Evolutionary conservation across 2,888 invertebrate species (phyloP), one percentile per base, ranked within the genome.

Genomic region (Chaetoderma sp.): DNA sequence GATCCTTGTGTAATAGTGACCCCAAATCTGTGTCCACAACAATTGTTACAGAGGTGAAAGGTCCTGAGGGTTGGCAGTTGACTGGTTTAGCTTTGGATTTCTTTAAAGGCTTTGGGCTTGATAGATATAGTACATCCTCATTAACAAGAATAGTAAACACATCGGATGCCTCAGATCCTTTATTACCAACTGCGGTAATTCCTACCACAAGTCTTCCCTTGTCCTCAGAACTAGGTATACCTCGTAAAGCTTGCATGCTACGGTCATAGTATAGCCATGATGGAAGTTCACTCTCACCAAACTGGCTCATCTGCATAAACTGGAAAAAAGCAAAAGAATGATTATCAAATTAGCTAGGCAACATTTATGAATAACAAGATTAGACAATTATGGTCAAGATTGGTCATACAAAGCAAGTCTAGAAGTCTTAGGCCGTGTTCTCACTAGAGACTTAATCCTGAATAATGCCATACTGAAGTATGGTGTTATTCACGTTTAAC

Each of bases 161-260:
- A 84, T 93, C 92, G 54, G 90, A 90, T 66, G 90, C 91, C 55
- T 81, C 33, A 30, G 77, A 70, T 6, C 58, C 52, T 45, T 67
- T 68, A 60, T 75, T 67, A n/a, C 65, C 61, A 32, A 81, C 84
- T 28, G 86, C 86, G 45, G 78, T 71, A 23, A 87, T 85, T 65
- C 83, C 80, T 28, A 88, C 74, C 70, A 90, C 90, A 81, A 92
- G 89, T 55, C 90, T 88, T 57, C 93, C 93, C 13, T 91, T 83
- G 83, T 94, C 78, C 30, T 74, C 54, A 39, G 80, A 77, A 4
- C 78, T 73, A 0, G 94, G 93, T 60, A 94, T 90, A 21, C 94
- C 94, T 85, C 91, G 90, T 81, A 94, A 89, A 63, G 91, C 88
- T n/a, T 91, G 91, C 70, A 90, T 90, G 60, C 88, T 89, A 60